Evolutionary conservation across 2,888 invertebrate species (phyloP), one percentile per base, ranked within the genome.

Genomic region (Aproaerema taeniolella): DNA sequence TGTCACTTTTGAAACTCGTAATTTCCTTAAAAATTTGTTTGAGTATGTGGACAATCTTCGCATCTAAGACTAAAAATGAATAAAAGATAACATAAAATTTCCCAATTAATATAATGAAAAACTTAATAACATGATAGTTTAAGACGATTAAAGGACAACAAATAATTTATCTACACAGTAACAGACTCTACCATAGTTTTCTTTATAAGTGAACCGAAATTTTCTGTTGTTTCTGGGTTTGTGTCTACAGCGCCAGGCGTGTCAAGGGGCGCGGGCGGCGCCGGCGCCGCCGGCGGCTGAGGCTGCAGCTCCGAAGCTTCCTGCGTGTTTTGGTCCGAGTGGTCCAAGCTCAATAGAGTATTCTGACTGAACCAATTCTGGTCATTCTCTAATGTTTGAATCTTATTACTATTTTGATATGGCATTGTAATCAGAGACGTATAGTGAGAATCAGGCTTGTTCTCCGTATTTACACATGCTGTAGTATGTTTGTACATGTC

Each of bases 101-200:
- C 64, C 61, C 67, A 77, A 75, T 73, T 66, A 69, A 69, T 78
- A 74, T 76, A 77, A 78, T 76, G 64, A 75, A 72, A 76, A 80
- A 71, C 66, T 68, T 74, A 67, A 69, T 78, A 79, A 80, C 76
- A 76, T 71, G 62, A 76, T 75, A 75, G 67, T 66, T 66, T 70
- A 67, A 66, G 69, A 73, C 57, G 62, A 70, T 68, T 74, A 72
- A 67, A 74, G 72, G 61, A 83, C 74, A 80, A 82, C 76, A 78
- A 73, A 64, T 67, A 70, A 73, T 65, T 77, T 54, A 70, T 69
- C 89, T 91, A 95, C 85, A 94, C 94, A 60, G 92, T 93, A 60
- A 94, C 95, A 59, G 95, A 95, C 77, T 96, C 95, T 67, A 95
- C 95, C 90, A 96, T 95, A 48, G 95, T 94, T 80, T 96, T 95